These are phyloP conservation scores for Hydrocynus forskahlii DNA, from an alignment of 2,797 vertebrate species.

Conservation along the genomic window DNA sequence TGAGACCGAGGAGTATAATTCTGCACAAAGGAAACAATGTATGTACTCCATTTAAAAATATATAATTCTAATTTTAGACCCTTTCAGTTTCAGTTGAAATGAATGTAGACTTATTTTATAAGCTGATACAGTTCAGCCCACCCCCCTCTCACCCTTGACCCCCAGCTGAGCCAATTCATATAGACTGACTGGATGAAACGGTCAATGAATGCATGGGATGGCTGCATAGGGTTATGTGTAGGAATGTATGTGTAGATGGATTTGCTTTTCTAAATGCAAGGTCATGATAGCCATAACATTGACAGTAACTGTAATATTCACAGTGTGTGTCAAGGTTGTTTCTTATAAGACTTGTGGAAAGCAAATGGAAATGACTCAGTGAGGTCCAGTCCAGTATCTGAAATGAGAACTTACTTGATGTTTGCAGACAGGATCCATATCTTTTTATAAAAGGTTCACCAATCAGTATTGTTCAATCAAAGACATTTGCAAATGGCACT, in stretches of 20 bases:
- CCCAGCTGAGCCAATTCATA: too few relatives aligned
- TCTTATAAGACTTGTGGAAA: not conserved
- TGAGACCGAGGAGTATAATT: too few relatives aligned
- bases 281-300: not conserved
- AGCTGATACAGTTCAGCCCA: too few relatives aligned
- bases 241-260: slow-evolving; percentile 19
- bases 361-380: slow-evolving; percentile 2
- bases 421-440: not conserved
- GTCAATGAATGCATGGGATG: slow-evolving; percentile 7
- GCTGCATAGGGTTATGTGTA: not conserved
- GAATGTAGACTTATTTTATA: too few relatives aligned
- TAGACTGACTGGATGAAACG: not conserved
- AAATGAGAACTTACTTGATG: not conserved
- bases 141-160: too few relatives aligned
- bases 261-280: slow-evolving; percentile 10
- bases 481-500: not conserved
- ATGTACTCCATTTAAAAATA: too few relatives aligned
- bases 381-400: not conserved
- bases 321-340: slow-evolving; percentile 20
- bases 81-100: too few relatives aligned
- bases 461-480: not conserved
- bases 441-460: not conserved
- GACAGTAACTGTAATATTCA: not conserved
- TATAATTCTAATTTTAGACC: too few relatives aligned
- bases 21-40: too few relatives aligned